Evolutionary conservation across 1,140 invertebrate genomes (phyloP), one percentile per base, ranked within the genome.

Genomic region (Euwallacea similis): DNA sequence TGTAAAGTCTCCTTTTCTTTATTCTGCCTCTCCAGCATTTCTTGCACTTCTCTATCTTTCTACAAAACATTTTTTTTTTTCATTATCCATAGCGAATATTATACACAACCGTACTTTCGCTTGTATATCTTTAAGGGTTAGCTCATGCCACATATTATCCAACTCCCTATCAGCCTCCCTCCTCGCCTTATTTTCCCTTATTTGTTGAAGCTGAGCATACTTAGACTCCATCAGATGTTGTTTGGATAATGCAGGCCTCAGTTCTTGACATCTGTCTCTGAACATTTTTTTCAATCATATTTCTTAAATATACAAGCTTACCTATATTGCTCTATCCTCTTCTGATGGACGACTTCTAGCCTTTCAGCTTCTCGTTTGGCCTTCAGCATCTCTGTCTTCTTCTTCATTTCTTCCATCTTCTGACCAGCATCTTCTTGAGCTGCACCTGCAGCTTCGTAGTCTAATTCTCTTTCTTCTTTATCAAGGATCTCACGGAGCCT

Each of bases 301-400:
- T 61, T n/a, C 21, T n/a, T 3, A 7, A 44, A 43, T 0, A 6
- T 11, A 61, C 2, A 43, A 42, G 41, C 66, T 74, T 74, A 81
- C 79, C 72, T 73, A 60, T 78, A 80, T 77, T 82, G 80, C 70
- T 78, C 76, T n/a, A 80, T 73, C 42, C 77, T 66, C 66, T 81
- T 81, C 55, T 81, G 58, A 62, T 79, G 74, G 0, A 81, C 80
- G 41, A 82, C 59, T 71, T 80, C 68, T 16, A 76, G 54, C 66
- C 80, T 63, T 73, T 81, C 80, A 7, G 66, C 74, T 76, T 81
- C 79, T 53, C 76, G 61, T 66, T 75, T 69, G 4, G 75, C 76
- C 66, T 74, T 76, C 11, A 81, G 60, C 46, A 71, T 54, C 59
- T 77, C 68, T 2, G 73, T 74, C 61, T 74, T 75, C 58, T 65